phyloP scores from a whole-genome alignment of 1,140 invertebrate genomes.

The Apis dorsata region DNA sequence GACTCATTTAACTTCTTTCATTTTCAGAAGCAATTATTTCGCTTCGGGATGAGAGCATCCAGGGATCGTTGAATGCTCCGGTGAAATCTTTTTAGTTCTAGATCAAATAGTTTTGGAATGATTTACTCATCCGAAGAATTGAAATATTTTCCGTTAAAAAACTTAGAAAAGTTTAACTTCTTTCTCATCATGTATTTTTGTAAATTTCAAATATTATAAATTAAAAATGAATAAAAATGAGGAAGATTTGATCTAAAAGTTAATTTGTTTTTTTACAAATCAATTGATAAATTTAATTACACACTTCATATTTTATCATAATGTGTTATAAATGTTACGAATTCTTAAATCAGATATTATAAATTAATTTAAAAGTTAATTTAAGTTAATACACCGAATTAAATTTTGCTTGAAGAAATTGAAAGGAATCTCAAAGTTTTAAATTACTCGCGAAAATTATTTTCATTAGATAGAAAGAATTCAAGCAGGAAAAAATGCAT shows the following conservation, averaged over 20 bases:
- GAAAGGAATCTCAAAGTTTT: slow-evolving; percentile 59
- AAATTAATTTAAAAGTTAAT: too few relatives aligned
- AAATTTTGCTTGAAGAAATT: slow-evolving; percentile 5
- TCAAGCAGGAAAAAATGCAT: slow-evolving; percentile 8
- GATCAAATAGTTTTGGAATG: background rate
- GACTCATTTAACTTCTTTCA: slow-evolving; percentile 61
- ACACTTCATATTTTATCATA: too few relatives aligned
- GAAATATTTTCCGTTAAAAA: background rate
- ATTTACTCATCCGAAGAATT: background rate
- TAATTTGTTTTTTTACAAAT: too few relatives aligned
- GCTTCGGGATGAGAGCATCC: slow-evolving; percentile 14
- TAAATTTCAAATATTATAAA: too few relatives aligned
- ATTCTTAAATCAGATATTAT: too few relatives aligned
- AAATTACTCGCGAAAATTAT: slow-evolving; percentile 73
- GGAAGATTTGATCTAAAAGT: too few relatives aligned
- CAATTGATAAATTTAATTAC: too few relatives aligned
- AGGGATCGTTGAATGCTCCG: slow-evolving; percentile 42
- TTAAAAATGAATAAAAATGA: too few relatives aligned
- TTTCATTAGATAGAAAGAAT: slow-evolving; percentile 48
- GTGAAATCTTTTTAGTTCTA: slow-evolving; percentile 36
- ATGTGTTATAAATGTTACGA: too few relatives aligned
- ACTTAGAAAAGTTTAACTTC: background rate
- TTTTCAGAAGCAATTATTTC: slow-evolving; percentile 59
- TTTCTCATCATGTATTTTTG: too few relatives aligned
- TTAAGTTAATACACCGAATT: too few relatives aligned